Evolutionary conservation across 2,888 invertebrate species (phyloP), one percentile per base, ranked within the genome.

Genomic region (Maniola hyperantus): DNA sequence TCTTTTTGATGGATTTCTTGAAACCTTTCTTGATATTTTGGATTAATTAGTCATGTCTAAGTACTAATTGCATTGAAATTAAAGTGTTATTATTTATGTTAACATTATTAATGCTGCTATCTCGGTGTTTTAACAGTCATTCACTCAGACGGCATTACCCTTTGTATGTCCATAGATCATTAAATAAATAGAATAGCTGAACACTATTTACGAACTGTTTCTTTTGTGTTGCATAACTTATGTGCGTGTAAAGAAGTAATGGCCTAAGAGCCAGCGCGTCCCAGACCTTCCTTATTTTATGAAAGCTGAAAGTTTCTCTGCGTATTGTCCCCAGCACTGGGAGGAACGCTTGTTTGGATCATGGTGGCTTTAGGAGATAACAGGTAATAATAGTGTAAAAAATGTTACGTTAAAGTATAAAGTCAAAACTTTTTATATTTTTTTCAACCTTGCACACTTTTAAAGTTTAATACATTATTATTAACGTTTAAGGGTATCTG

Each of bases 181-280:
- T 59, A 59, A 54, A 54, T 63, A 53, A 63, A 53, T 44, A 42
- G 54, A 54, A 53, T 44, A 42, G 44, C 11, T n/a, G 55, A 46
- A n/a, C 51, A 64, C 48, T 48, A 48, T 46, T 54, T 61, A 55
- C 53, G 66, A 55, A 39, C 48, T 64, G 59, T 67, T 59, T 60
- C 33, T 53, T 59, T 60, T 57, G 55, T 57, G 34, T 64, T 66
- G 66, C 65, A 67, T 70, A 63, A 68, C 61, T 64, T 70, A 62
- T 64, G 66, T 50, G 61, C 58, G 54, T 67, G 69, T 68, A 69
- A 69, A 71, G 66, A 71, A 72, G 66, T 67, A n/a, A n/a, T n/a
- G n/a, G n/a, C n/a, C n/a, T n/a, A n/a, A n/a, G n/a, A n/a, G n/a
- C n/a, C n/a, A n/a, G n/a, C n/a, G n/a, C n/a, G n/a, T n/a, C n/a